Evolutionary conservation across 1,140 invertebrate species (phyloP).

Genomic region (Meloidogyne chitwoodi): DNA sequence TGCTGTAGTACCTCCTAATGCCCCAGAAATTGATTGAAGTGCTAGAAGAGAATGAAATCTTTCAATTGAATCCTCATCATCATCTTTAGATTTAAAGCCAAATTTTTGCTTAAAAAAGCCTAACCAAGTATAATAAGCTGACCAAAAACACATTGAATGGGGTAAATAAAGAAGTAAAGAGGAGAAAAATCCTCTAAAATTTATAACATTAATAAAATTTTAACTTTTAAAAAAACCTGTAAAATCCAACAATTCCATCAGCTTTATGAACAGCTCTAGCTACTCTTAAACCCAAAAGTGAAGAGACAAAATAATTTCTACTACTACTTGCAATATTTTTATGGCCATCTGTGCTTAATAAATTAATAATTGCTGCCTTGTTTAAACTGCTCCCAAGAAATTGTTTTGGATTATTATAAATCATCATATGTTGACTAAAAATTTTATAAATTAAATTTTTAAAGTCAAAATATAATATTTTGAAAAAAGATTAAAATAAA

Average conservation of each 20-base stretch:
- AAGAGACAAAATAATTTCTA: not conserved
- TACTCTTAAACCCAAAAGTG: slow-evolving; percentile 35
- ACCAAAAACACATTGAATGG: slow-evolving; percentile 59
- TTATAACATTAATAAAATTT: too few relatives aligned
- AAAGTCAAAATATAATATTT: slow-evolving; percentile 81
- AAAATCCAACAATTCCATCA: slow-evolving; percentile 43
- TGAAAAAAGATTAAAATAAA: not conserved
- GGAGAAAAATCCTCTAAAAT: slow-evolving; percentile 53
- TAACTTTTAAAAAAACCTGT: too few relatives aligned
- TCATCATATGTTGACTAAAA: slow-evolving; percentile 41
- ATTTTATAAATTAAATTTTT: too few relatives aligned
- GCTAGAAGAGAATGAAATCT: slow-evolving; percentile 34
- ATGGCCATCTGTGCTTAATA: not conserved
- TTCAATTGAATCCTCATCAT: not conserved
- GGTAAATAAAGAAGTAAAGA: slow-evolving; percentile 58
- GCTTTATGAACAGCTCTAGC: slow-evolving; percentile 48
- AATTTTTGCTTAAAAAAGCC: slow-evolving; percentile 34
- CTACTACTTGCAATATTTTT: not conserved
- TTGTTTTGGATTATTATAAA: slow-evolving; percentile 40
- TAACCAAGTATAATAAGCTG: slow-evolving; percentile 45
- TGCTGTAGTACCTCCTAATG: slow-evolving; percentile 48
- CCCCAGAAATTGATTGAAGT: slow-evolving; percentile 53
- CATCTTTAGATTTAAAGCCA: not conserved
- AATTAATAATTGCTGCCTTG: slow-evolving; percentile 36
- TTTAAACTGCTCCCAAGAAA: slow-evolving; percentile 26